These are phyloP conservation scores for Cheilosia vulpina DNA, from an alignment of 2,888 invertebrate species.

Conservation along the genomic window DNA sequence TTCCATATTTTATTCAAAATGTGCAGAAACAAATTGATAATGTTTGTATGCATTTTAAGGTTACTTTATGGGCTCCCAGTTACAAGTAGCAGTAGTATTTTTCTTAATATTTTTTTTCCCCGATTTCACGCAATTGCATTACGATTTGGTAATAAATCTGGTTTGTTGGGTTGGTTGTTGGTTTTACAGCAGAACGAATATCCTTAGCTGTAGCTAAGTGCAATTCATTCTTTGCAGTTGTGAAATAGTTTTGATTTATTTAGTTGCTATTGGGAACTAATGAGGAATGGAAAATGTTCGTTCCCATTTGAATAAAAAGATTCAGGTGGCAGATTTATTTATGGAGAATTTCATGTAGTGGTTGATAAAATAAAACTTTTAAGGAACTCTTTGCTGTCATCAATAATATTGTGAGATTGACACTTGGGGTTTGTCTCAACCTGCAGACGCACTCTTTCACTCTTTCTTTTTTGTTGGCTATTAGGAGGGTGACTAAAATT, in stretches of 20 bases:
- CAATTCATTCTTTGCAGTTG: constrained; percentile 28
- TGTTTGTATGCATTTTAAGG: constrained; percentile 40
- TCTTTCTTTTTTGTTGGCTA: too few relatives aligned
- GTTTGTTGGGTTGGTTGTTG: constrained; percentile 21
- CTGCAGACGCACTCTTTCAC: too few relatives aligned
- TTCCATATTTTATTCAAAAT: constrained; percentile 64
- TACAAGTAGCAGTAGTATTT: constrained; percentile 23
- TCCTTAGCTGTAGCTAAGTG: constrained; percentile 18
- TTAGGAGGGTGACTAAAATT: too few relatives aligned
- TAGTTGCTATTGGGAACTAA: constrained; percentile 16
- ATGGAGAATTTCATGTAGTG: neutral
- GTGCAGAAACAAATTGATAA: neutral
- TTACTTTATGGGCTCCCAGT: constrained; percentile 43
- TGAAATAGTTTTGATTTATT: constrained; percentile 45
- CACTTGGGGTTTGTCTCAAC: too few relatives aligned
- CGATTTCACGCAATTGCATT: constrained; percentile 50
- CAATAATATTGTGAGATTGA: too few relatives aligned
- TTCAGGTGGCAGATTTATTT: neutral
- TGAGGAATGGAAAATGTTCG: constrained; percentile 4
- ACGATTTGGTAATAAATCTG: constrained; percentile 56
- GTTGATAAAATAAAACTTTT: neutral
- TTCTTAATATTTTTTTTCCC: neutral
- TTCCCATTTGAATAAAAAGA: neutral
- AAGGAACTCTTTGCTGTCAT: too few relatives aligned
- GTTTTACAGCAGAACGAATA: constrained; percentile 20